Evolutionary conservation across 2,797 vertebrate species (phyloP).

Genomic region (Myotis myotis): DNA sequence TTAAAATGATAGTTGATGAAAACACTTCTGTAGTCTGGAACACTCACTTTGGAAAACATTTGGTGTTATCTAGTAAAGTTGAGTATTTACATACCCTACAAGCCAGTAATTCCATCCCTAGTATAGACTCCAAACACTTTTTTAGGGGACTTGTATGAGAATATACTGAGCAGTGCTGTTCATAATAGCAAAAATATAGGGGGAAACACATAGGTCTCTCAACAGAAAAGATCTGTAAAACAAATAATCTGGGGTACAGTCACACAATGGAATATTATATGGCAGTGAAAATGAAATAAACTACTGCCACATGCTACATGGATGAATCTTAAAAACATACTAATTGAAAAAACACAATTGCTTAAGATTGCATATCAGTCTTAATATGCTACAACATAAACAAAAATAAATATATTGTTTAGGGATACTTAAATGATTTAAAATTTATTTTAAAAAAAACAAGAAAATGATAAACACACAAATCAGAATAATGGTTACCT

Average conservation of each 20-base stretch:
- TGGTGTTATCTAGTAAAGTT: background rate
- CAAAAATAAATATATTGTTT: background rate
- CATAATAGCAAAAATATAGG: background rate
- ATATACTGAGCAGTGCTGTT: background rate
- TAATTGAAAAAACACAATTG: conserved; percentile 5
- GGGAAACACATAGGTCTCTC: background rate
- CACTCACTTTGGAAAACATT: conserved; percentile 3
- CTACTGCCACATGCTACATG: background rate
- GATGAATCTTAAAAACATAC: background rate
- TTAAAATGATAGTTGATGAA: background rate
- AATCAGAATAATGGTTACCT: background rate
- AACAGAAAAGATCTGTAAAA: background rate
- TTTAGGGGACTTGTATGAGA: background rate
- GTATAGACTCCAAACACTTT: background rate
- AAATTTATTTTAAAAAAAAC: background rate
- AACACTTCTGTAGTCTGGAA: conserved; percentile 5
- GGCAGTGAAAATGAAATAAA: conserved; percentile 1
- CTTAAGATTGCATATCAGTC: background rate
- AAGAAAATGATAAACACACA: background rate
- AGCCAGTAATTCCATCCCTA: background rate
- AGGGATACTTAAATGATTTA: background rate
- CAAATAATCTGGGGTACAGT: background rate
- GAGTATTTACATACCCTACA: background rate
- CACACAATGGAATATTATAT: background rate
- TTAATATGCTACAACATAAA: conserved; percentile 14